phyloP scores from a whole-genome alignment of 2,113 vertebrate genomes.

The Periophthalmus modestus region DNA sequence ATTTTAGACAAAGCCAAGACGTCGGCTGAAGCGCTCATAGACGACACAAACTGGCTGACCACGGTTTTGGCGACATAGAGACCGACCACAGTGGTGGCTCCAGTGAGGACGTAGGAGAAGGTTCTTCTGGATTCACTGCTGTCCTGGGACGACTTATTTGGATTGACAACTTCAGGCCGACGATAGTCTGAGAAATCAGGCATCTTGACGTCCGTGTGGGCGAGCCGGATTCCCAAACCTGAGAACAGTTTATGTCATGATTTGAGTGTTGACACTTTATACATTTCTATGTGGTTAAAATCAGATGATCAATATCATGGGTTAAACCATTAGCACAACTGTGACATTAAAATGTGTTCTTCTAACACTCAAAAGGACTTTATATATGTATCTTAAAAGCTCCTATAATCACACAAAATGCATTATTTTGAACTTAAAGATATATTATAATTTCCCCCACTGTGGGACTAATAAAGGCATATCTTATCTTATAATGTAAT shows the following conservation, averaged over 20 bases:
- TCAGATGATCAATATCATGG: no score
- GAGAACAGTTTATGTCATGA: slow-evolving; percentile 16
- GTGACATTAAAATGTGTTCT: not conserved
- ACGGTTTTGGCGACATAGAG: slow-evolving; percentile 87
- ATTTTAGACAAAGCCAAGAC: slow-evolving; percentile 90
- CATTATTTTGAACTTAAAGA: no score
- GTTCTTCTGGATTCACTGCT: slow-evolving; percentile 80
- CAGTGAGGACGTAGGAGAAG: slow-evolving; percentile 90
- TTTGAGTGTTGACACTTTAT: not conserved
- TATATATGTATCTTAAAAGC: no score
- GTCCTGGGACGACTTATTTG: slow-evolving; percentile 77
- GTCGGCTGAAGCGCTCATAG: slow-evolving; percentile 90
- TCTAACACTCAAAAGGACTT: not conserved
- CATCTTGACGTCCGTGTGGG: slow-evolving; percentile 84
- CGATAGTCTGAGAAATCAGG: slow-evolving; percentile 89
- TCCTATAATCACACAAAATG: no score
- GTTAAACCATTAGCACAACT: not conserved
- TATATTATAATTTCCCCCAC: no score
- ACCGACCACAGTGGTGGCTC: slow-evolving; percentile 71
- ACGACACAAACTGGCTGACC: slow-evolving; percentile 86
- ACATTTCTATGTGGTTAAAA: not conserved
- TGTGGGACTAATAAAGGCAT: no score
- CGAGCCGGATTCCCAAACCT: slow-evolving; percentile 79
- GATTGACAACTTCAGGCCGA: slow-evolving; percentile 77
- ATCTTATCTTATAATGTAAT: no score